Evolutionary conservation across 2,888 invertebrate species (phyloP).

Genomic region (Imbricaverruca yamaguchii): DNA sequence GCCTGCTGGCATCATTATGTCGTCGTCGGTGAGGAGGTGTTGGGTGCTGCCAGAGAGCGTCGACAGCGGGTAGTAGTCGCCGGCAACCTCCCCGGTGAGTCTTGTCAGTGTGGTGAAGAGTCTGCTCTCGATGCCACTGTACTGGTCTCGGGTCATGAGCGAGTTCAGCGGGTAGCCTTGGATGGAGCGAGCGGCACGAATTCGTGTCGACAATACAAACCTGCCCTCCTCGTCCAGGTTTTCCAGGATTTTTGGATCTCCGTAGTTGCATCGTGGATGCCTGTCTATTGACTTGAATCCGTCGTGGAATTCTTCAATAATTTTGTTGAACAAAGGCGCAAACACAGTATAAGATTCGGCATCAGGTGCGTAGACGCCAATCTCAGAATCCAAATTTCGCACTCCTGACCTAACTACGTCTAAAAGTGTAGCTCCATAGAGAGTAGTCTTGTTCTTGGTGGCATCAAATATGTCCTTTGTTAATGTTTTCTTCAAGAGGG

Average conservation of each 20-base stretch:
- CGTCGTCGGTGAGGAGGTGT: constrained; percentile 92
- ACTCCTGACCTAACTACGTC: constrained; percentile 85
- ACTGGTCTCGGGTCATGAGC: constrained; percentile 48
- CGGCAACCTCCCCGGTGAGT: constrained; percentile 81
- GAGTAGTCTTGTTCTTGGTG: constrained; percentile 66
- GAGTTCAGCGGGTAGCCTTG: constrained; percentile 94
- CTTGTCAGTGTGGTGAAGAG: constrained; percentile 37
- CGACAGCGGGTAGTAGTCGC: constrained; percentile 87
- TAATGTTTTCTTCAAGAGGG: constrained; percentile 60
- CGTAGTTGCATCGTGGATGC: constrained; percentile 44
- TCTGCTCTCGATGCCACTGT: constrained; percentile 40
- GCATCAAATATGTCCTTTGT: constrained; percentile 63
- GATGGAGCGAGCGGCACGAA: constrained; percentile 84
- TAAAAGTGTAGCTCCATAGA: constrained; percentile 75
- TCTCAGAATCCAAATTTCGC: constrained; percentile 57
- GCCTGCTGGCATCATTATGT: constrained; percentile 96
- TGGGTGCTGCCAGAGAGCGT: constrained; percentile 93
- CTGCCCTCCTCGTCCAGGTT: constrained; percentile 64
- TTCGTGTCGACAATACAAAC: constrained; percentile 85
- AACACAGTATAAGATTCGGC: constrained; percentile 78
- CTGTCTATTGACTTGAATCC: constrained; percentile 26
- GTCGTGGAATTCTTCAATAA: constrained; percentile 47
- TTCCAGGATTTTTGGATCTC: constrained; percentile 41
- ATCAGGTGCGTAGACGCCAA: constrained; percentile 74
- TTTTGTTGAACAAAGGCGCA: constrained; percentile 68